phyloP scores from a whole-genome alignment of 2,888 invertebrate genomes.

The Teleiodes luculella region DNA sequence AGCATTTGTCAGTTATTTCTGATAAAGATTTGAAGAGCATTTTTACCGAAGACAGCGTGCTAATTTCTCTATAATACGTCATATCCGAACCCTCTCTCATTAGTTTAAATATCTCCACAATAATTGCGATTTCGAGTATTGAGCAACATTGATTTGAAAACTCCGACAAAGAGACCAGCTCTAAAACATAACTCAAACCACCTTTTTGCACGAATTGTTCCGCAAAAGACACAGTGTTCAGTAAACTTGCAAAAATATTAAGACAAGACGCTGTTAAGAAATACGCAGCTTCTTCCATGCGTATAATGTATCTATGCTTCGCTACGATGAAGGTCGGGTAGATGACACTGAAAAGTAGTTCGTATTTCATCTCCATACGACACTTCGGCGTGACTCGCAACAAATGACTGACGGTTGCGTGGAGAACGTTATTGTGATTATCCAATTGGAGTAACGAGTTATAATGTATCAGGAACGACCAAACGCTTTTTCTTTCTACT shows the following conservation, averaged over 20 bases:
- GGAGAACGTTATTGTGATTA: constrained; percentile 73
- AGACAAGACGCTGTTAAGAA: constrained; percentile 80
- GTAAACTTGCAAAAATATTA: constrained; percentile 78
- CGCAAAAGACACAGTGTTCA: constrained; percentile 75
- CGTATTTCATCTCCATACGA: constrained; percentile 73
- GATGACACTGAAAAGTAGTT: constrained; percentile 79
- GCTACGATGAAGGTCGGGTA: constrained; percentile 80
- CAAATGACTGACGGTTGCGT: constrained; percentile 77
- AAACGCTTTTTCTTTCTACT: constrained; percentile 59
- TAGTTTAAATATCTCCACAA: constrained; percentile 77
- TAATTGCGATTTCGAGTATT: constrained; percentile 79
- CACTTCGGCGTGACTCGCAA: constrained; percentile 78
- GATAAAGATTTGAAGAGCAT: constrained; percentile 64
- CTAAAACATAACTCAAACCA: constrained; percentile 76
- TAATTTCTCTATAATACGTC: constrained; percentile 54
- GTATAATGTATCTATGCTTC: constrained; percentile 68
- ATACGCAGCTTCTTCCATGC: constrained; percentile 68
- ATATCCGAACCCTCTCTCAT: constrained; percentile 52
- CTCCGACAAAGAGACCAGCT: constrained; percentile 70
- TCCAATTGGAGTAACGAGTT: constrained; percentile 75
- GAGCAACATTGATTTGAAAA: constrained; percentile 80
- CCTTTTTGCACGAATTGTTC: constrained; percentile 79
- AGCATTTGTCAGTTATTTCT: constrained; percentile 58
- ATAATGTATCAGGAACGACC: constrained; percentile 80
- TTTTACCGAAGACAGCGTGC: constrained; percentile 59